These are phyloP conservation scores for Clarias gariepinus DNA, from an alignment of 2,113 vertebrate genomes.

Conservation along the genomic window DNA sequence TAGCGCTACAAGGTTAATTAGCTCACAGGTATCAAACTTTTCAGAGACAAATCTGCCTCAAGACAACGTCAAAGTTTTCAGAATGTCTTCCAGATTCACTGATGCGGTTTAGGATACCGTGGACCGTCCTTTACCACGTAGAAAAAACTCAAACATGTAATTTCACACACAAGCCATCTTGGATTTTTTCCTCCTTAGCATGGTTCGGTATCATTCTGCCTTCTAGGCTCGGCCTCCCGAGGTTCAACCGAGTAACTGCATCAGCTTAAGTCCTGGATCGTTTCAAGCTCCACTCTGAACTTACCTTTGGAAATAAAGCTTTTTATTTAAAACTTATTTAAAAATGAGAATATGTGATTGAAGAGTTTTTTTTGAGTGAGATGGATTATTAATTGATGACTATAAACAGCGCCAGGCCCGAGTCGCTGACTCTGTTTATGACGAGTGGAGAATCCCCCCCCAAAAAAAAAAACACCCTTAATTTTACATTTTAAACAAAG, in stretches of 20 bases:
- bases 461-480: not conserved
- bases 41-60: not conserved
- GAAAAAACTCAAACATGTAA: not conserved
- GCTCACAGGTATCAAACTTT: not conserved
- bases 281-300: not conserved
- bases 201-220: not conserved
- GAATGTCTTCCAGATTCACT: not conserved
- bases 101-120: not conserved
- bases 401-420: not conserved
- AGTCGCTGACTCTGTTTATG: not conserved
- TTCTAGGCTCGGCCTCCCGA: too few species aligned
- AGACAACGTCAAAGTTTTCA: not conserved
- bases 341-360: not conserved
- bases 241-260: not conserved
- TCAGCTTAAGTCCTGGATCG: not conserved
- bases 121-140: not conserved
- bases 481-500: constrained; percentile 11
- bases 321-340: not conserved
- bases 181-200: not conserved
- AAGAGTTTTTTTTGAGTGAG: not conserved
- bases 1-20: not conserved
- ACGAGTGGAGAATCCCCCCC: not conserved
- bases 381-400: not conserved
- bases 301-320: not conserved
- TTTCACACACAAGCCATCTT: not conserved